phyloP scores from a whole-genome alignment of 2,797 vertebrate species.

The Pristis pectinata region DNA sequence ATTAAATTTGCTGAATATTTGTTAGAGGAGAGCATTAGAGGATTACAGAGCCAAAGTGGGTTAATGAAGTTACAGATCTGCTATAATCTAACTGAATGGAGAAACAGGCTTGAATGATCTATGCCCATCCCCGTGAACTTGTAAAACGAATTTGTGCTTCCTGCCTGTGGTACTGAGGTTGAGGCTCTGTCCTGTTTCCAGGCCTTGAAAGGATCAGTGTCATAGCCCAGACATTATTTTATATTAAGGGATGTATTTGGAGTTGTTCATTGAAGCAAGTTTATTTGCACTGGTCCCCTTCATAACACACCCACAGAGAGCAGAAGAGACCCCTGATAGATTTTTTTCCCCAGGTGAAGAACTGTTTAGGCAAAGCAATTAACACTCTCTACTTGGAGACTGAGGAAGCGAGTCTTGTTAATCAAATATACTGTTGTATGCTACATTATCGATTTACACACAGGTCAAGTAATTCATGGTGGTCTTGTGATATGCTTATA shows the following conservation, averaged over 20 bases:
- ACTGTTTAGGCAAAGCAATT: background rate
- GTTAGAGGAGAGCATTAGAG: background rate
- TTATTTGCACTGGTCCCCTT: background rate
- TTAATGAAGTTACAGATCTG: background rate
- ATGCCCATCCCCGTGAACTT: background rate
- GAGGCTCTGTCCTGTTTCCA: background rate
- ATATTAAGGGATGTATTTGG: background rate
- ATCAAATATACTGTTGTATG: background rate
- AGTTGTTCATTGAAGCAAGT: background rate
- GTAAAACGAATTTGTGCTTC: background rate
- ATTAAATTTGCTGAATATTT: too few relatives aligned
- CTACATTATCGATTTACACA: background rate
- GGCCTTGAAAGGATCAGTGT: background rate
- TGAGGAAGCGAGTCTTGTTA: background rate
- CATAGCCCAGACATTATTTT: background rate
- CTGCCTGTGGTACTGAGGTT: background rate
- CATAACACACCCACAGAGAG: background rate
- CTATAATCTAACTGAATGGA: background rate
- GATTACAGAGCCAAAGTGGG: background rate
- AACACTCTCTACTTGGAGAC: background rate
- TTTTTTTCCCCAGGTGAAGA: background rate
- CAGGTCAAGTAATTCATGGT: background rate
- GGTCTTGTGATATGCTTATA: background rate
- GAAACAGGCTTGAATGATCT: background rate
- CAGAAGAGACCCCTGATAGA: background rate